These are phyloP conservation scores for Dicranocentrus wangi DNA, from an alignment of 2,888 invertebrate genomes.

Conservation along the genomic window DNA sequence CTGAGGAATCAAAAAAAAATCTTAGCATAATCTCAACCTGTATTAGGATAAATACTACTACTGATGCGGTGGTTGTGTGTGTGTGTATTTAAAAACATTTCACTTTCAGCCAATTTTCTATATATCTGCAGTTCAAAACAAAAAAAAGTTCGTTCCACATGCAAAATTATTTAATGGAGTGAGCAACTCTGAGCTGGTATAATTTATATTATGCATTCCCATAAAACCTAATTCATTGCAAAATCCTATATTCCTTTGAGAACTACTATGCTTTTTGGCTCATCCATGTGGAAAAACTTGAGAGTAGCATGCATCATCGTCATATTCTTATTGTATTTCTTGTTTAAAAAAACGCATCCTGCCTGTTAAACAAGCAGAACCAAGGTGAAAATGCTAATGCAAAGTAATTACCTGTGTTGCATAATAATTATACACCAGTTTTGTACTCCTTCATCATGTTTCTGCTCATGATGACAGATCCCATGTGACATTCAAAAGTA, in stretches of 20 bases:
- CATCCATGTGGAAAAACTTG: background rate
- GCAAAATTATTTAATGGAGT: background rate
- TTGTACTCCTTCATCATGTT: background rate
- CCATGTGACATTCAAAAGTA: background rate
- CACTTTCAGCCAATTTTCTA: background rate
- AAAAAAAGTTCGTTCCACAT: background rate
- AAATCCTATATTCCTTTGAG: background rate
- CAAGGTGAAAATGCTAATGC: slow-evolving; percentile 54
- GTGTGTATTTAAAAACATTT: background rate
- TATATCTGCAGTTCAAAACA: background rate
- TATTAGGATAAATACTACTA: background rate
- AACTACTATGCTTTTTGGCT: background rate
- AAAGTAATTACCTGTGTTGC: slow-evolving; percentile 57
- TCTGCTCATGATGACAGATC: background rate
- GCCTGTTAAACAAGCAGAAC: slow-evolving; percentile 31
- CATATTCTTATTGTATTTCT: background rate
- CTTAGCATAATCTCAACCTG: background rate
- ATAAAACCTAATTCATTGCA: background rate
- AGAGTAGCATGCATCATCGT: background rate
- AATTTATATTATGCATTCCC: background rate
- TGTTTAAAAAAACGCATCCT: no score
- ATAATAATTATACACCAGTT: slow-evolving; percentile 29
- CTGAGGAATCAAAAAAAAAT: no score
- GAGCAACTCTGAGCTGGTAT: background rate
- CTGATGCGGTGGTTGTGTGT: background rate